These are phyloP conservation scores for Synanthedon andrenaeformis DNA, from an alignment of 2,888 invertebrate species.

Conservation along the genomic window DNA sequence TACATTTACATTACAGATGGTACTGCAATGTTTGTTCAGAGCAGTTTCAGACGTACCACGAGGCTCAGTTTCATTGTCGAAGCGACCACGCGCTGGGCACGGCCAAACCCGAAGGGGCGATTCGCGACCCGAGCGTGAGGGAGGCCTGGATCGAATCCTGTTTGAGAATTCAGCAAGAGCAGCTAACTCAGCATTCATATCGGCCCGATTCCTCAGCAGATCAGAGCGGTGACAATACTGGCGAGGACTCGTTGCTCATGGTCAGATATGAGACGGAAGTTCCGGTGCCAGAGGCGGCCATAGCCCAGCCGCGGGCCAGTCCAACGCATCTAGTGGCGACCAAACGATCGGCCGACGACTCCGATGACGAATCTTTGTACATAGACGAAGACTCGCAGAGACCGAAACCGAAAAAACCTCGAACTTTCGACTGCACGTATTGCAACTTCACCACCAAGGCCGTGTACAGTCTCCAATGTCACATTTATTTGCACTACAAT, in stretches of 20 bases:
- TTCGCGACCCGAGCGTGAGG: slow-evolving; percentile 24
- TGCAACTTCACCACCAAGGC: slow-evolving; percentile 26
- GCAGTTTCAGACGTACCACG: slow-evolving; percentile 46
- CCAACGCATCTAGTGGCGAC: neutral
- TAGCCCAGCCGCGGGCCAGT: neutral
- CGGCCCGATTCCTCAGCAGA: neutral
- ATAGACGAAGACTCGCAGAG: slow-evolving; percentile 26
- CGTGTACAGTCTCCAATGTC: slow-evolving; percentile 30
- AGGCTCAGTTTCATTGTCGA: slow-evolving; percentile 52
- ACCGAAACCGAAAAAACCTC: slow-evolving; percentile 5
- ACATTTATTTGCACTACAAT: slow-evolving; percentile 56
- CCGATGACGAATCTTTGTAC: slow-evolving; percentile 33
- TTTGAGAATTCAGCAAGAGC: slow-evolving; percentile 22
- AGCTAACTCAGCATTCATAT: neutral
- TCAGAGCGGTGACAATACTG: neutral
- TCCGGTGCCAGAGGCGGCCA: slow-evolving; percentile 25
- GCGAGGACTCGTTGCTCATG: slow-evolving; percentile 44
- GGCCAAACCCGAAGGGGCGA: slow-evolving; percentile 34
- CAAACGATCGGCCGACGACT: slow-evolving; percentile 15
- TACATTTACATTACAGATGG: slow-evolving; percentile 35
- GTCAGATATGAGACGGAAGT: slow-evolving; percentile 44
- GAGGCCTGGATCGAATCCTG: slow-evolving; percentile 36
- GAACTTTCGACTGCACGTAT: slow-evolving; percentile 22
- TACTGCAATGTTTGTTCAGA: slow-evolving; percentile 38
- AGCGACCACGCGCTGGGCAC: slow-evolving; percentile 22